Conservation (phyloP, 2,113 vertebrate species). For the Castor canadensis region DNA sequence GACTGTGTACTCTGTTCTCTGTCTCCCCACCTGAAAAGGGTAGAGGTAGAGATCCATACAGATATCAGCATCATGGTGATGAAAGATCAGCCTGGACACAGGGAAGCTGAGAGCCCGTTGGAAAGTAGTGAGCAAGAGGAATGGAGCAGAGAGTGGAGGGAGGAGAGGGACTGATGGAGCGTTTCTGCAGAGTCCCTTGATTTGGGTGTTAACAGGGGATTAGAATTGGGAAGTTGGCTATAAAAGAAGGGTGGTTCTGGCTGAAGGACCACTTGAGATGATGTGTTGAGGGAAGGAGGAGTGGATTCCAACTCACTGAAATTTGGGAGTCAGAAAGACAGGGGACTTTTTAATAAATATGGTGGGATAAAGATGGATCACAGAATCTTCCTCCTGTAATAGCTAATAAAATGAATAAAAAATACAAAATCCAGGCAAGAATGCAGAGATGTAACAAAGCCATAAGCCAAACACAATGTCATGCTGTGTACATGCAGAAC, state of each 20-base stretch:
- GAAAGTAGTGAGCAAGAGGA: no score
- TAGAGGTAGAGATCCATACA: accelerated
- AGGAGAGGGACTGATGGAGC: background rate
- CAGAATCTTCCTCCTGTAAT: background rate
- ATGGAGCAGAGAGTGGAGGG: background rate
- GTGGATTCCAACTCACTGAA: background rate
- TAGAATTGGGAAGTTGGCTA: background rate
- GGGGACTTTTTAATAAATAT: background rate
- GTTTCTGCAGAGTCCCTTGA: accelerated
- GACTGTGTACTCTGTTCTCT: background rate
- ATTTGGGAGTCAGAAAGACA: background rate
- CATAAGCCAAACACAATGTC: background rate
- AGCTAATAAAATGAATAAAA: background rate
- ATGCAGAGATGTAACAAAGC: background rate
- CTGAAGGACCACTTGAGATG: background rate
- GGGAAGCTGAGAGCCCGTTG: no score
- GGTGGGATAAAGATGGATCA: background rate
- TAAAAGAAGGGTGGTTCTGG: accelerated
- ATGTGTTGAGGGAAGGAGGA: background rate
- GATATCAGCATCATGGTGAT: background rate
- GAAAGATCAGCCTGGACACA: accelerated
- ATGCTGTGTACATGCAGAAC: no score
- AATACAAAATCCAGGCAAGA: background rate
- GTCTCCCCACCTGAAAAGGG: background rate
- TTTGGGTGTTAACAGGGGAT: no score